phyloP scores from a whole-genome alignment of 2,113 vertebrate species.

The Sciurus niger region DNA sequence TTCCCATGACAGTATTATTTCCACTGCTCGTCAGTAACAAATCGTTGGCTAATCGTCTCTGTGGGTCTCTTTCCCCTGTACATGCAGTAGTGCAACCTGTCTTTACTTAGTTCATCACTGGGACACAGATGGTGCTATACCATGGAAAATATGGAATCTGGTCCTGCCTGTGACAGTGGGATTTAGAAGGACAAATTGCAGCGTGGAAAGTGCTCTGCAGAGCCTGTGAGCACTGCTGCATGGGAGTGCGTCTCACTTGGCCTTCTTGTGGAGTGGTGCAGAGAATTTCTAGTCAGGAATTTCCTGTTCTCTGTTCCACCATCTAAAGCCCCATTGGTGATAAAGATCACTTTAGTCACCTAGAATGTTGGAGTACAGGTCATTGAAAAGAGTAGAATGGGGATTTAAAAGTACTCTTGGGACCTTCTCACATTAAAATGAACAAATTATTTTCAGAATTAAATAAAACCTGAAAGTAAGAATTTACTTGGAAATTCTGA shows the following conservation, averaged over 20 bases:
- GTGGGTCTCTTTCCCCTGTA: not conserved
- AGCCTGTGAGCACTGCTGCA: accelerated
- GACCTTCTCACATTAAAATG: not conserved
- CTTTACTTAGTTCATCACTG: not conserved
- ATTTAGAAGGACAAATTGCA: not conserved
- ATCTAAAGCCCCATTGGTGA: not conserved
- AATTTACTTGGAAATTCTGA: not conserved
- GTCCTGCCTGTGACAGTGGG: not conserved
- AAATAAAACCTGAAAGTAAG: not conserved
- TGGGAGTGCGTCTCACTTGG: not conserved
- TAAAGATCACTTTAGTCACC: not conserved
- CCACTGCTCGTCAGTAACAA: not conserved
- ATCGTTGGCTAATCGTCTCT: not conserved
- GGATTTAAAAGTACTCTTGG: not conserved
- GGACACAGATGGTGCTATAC: not conserved
- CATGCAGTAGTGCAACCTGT: not conserved
- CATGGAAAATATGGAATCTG: too few relatives aligned
- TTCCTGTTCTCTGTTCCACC: not conserved
- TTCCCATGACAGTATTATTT: not conserved
- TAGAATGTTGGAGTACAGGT: not conserved
- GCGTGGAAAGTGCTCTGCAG: not conserved
- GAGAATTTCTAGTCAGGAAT: not conserved
- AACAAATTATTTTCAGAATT: constrained; percentile 4
- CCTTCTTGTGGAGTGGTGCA: not conserved
- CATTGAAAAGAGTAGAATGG: not conserved